Evolutionary conservation across 2,888 invertebrate genomes (phyloP).

Genomic region (Oasisia sp.): DNA sequence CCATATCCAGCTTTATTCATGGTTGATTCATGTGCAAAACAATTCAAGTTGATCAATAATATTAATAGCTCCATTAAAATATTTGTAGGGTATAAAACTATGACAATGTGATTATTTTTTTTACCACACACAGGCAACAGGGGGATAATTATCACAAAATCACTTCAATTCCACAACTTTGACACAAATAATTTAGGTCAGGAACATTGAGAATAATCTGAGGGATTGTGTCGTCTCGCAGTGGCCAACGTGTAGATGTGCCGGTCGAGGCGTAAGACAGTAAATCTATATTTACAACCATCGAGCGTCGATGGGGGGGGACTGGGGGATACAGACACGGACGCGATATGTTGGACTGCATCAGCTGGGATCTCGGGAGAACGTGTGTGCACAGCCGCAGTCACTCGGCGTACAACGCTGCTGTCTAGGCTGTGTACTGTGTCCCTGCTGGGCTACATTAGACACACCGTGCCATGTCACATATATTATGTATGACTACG

Average conservation of each 20-base stretch:
- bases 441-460: neutral
- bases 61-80: neutral
- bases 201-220: too few relatives aligned
- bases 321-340: neutral
- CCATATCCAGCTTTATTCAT: too few relatives aligned
- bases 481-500: neutral
- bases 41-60: too few relatives aligned
- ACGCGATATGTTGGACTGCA: neutral
- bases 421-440: neutral
- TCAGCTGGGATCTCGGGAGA: neutral
- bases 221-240: too few relatives aligned
- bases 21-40: neutral
- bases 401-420: neutral
- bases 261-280: neutral
- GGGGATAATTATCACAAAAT: too few relatives aligned
- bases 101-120: neutral
- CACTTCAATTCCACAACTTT: too few relatives aligned
- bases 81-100: neutral
- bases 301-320: neutral
- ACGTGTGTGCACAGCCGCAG: neutral
- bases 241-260: too few relatives aligned
- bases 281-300: too few relatives aligned
- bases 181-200: too few relatives aligned
- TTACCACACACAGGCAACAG: neutral
- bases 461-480: neutral